phyloP scores from a whole-genome alignment of 2,113 vertebrate species.

The Trichomycterus rosablanca region DNA sequence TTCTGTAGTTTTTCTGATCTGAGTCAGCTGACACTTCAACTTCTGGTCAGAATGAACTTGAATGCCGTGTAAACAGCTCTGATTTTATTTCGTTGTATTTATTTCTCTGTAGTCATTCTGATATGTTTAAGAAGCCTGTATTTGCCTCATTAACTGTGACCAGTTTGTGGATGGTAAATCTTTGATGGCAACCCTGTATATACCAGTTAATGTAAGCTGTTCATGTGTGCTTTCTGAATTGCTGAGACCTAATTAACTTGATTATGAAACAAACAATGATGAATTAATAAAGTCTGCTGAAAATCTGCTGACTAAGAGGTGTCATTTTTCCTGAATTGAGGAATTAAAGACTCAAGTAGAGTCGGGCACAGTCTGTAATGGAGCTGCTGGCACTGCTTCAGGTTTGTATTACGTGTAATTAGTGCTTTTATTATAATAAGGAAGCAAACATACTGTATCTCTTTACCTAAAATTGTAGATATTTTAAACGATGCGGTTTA shows the following conservation, averaged over 20 bases:
- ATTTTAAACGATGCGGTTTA: background rate
- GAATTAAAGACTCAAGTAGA: no score
- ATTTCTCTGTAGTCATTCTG: conserved; percentile 37
- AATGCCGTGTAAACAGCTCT: no score
- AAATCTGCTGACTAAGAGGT: background rate
- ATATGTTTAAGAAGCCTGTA: background rate
- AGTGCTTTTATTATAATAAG: background rate
- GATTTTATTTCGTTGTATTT: conserved; percentile 32
- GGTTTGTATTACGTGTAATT: background rate
- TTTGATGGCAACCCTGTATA: conserved; percentile 31
- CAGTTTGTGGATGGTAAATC: conserved; percentile 6
- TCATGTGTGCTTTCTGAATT: no score
- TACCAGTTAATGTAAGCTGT: no score
- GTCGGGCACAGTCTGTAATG: background rate
- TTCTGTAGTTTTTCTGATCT: no score
- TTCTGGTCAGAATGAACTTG: no score
- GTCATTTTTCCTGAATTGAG: background rate
- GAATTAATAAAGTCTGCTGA: conserved; percentile 24
- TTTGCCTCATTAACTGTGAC: background rate
- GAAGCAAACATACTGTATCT: background rate
- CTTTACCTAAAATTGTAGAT: background rate
- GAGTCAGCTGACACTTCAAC: no score
- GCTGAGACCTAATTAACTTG: no score
- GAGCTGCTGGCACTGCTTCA: background rate
- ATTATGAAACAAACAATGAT: background rate